phyloP scores from a whole-genome alignment of 2,797 vertebrate species.

The Lates japonicus region DNA sequence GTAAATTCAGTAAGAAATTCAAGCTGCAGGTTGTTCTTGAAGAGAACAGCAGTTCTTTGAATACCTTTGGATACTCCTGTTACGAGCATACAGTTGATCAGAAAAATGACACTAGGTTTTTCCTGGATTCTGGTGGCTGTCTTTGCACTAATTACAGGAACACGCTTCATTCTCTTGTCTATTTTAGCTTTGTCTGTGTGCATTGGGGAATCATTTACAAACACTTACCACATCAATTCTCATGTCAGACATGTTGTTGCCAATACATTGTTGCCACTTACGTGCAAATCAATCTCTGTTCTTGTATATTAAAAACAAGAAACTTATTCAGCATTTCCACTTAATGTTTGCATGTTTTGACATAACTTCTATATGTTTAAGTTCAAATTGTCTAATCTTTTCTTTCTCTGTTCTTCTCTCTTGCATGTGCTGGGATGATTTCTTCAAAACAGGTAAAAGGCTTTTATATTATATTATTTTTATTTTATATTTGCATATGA shows the following conservation, averaged over 20 bases:
- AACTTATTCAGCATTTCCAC: background rate
- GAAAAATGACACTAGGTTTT: slow-evolving; percentile 7
- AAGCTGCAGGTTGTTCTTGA: background rate
- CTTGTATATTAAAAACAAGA: background rate
- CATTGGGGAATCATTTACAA: slow-evolving; percentile 15
- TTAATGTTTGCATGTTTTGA: background rate
- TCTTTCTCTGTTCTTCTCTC: slow-evolving; percentile 26
- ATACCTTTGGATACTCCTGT: background rate
- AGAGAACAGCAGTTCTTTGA: background rate
- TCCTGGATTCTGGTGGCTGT: slow-evolving; percentile 15
- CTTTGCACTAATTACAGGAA: slow-evolving; percentile 24
- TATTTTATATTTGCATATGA: background rate
- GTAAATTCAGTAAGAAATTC: background rate
- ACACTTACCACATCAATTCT: slow-evolving; percentile 18
- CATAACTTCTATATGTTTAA: background rate
- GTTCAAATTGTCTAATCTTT: background rate
- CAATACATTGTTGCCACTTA: slow-evolving; percentile 20
- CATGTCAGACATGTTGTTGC: slow-evolving; percentile 17
- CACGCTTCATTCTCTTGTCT: background rate
- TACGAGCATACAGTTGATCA: slow-evolving; percentile 15
- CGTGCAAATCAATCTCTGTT: slow-evolving; percentile 21
- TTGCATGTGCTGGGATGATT: slow-evolving; percentile 30
- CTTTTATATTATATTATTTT: background rate
- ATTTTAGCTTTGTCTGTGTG: slow-evolving; percentile 9
- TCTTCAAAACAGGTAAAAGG: slow-evolving; percentile 58